These are phyloP conservation scores for Cinara cedri DNA, from an alignment of 2,888 invertebrate genomes.

Conservation along the genomic window DNA sequence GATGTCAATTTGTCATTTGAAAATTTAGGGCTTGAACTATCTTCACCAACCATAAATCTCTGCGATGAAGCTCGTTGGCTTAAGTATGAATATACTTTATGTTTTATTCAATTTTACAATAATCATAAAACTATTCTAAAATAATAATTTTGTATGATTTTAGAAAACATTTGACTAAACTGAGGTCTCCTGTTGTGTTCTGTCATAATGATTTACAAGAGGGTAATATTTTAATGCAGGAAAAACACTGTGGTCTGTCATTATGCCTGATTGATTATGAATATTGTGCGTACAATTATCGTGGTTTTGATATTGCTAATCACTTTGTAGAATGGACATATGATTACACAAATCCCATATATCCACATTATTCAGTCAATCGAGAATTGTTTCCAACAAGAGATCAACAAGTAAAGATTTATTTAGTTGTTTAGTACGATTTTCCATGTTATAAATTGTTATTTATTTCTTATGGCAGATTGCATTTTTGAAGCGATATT, in stretches of 20 bases:
- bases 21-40: constrained; percentile 26
- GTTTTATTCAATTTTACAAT: background rate
- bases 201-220: constrained; percentile 96
- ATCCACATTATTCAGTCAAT: constrained; percentile 78
- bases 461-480: constrained; percentile 62
- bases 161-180: constrained; percentile 64
- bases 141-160: constrained; percentile 16
- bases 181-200: constrained; percentile 83
- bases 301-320: constrained; percentile 92
- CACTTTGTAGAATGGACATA: constrained; percentile 93
- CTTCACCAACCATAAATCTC: constrained; percentile 26
- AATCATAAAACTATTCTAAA: background rate
- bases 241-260: constrained; percentile 65
- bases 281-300: constrained; percentile 92
- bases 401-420: constrained; percentile 76
- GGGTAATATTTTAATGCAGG: constrained; percentile 73
- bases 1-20: constrained; percentile 28
- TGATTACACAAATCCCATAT: constrained; percentile 79
- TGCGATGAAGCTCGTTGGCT: constrained; percentile 34
- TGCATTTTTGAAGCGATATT: constrained; percentile 64
- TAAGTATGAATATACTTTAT: constrained; percentile 27
- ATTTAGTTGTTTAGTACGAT: background rate
- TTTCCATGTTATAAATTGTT: background rate
- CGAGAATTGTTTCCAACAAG: constrained; percentile 75
- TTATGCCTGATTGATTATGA: constrained; percentile 89